These are phyloP conservation scores for Drosophila lacicola DNA, from an alignment of 2,888 invertebrate species.

Conservation along the genomic window DNA sequence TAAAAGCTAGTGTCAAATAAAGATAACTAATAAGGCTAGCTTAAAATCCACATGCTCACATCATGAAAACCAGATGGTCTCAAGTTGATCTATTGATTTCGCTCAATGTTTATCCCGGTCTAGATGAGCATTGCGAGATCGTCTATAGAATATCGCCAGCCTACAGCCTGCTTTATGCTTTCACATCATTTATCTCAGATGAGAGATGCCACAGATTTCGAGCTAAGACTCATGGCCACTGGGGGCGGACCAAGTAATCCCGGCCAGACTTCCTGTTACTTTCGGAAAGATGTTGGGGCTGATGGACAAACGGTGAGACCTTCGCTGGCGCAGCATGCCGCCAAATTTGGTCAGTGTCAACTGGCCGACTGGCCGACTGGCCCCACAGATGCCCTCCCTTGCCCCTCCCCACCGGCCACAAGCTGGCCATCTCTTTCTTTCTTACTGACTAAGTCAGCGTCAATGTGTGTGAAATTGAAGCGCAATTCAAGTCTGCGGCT, in stretches of 20 bases:
- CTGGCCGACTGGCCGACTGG: slow-evolving; percentile 34
- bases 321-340: slow-evolving; percentile 34
- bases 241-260: slow-evolving; percentile 1
- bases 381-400: neutral
- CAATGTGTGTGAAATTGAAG: slow-evolving; percentile 74
- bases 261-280: slow-evolving; percentile 4
- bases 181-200: neutral
- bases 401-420: no score
- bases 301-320: slow-evolving; percentile 32
- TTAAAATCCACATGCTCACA: no score
- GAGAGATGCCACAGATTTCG: slow-evolving; percentile 7
- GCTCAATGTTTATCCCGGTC: no score
- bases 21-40: no score
- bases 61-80: no score
- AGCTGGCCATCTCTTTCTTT: neutral
- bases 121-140: no score
- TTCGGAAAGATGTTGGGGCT: slow-evolving; percentile 27
- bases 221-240: slow-evolving; percentile 4
- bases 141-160: no score
- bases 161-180: no score
- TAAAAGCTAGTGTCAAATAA: no score
- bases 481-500: slow-evolving; percentile 74
- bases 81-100: no score
- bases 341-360: slow-evolving; percentile 66
- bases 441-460: slow-evolving; percentile 8